A percentile compares a stretch with the other conserved stretches of the same genome.
Evolutionary conservation across 1,140 invertebrate species (phyloP).

Genomic region (Psilanteris sp.): DNA sequence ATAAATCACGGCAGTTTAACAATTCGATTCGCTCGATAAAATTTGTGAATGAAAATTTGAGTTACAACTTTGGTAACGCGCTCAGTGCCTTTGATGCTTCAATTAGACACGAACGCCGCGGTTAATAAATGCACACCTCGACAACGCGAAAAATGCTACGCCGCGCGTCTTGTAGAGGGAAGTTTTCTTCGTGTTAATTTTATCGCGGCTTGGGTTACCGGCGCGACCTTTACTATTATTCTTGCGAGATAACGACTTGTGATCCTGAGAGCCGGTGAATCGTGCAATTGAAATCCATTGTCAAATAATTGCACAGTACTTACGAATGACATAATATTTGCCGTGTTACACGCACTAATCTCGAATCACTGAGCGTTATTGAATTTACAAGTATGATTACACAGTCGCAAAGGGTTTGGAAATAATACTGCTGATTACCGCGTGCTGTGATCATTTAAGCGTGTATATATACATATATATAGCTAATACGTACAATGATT

Average conservation of each 20-base stretch:
- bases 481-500: too few species aligned
- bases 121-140: conserved; percentile 16
- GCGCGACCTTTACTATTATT: too few species aligned
- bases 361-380: background rate
- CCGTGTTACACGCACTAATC: background rate
- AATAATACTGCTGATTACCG: too few species aligned
- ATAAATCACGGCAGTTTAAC: background rate
- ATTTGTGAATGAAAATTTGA: conserved; percentile 9
- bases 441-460: too few species aligned
- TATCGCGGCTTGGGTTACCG: background rate
- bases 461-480: too few species aligned
- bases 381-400: background rate
- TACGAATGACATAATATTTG: background rate
- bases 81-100: conserved; percentile 19
- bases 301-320: conserved; percentile 2
- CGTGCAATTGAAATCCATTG: conserved; percentile 9
- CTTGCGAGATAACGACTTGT: too few species aligned
- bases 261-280: conserved; percentile 10
- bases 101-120: conserved; percentile 12
- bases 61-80: conserved; percentile 1
- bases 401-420: background rate
- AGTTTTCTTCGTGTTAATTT: conserved; percentile 8
- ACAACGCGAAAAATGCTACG: conserved; percentile 17
- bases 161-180: conserved; percentile 7
- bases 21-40: conserved; percentile 1